Evolutionary conservation across 2,888 invertebrate species (phyloP), one percentile per base, ranked within the genome.

Genomic region (Mimumesa dahlbomi): DNA sequence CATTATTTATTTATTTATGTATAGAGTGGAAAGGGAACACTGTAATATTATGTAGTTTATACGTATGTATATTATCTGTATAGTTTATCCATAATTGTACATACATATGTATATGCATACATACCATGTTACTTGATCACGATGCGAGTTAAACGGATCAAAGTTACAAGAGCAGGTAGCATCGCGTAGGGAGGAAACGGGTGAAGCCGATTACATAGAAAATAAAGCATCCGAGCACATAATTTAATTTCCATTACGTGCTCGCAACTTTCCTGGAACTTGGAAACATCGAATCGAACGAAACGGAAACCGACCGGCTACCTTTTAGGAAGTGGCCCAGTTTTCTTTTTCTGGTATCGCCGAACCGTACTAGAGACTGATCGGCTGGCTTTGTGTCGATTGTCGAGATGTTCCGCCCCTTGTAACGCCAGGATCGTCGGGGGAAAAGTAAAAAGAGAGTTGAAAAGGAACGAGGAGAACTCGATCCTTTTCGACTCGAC

Each of bases 371-470:
- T 42, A 22, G 34, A 61, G 56, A 57, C 52, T 71, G 69, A 68
- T 70, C 62, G 76, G 68, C 58, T 48, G 65, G 74, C 73, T 80
- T 80, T 82, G 75, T 66, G 73, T 73, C 67, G 73, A 79, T 79
- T 74, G 72, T 78, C 75, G 81, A 75, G 82, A 78, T 81, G 78
- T 77, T 76, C 64, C 73, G 48, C 42, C 58, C 57, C 43, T 45
- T 64, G 50, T 40, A 40, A 36, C 11, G 38, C 36, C 52, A 22
- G 45, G 46, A 57, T 61, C 58, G 64, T 38, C 46, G 59, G 64
- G 54, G 31, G 49, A 40, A 6, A 21, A 56, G n/a, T 11, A 34
- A 46, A 40, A 57, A 49, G 52, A 9, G 11, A 21, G 53, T 36
- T 48, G 62, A 45, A 46, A 13, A 38, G 38, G 40, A 56, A 59